These are phyloP conservation scores for Oxyura jamaicensis DNA, from an alignment of 2,113 vertebrate genomes.

Conservation along the genomic window DNA sequence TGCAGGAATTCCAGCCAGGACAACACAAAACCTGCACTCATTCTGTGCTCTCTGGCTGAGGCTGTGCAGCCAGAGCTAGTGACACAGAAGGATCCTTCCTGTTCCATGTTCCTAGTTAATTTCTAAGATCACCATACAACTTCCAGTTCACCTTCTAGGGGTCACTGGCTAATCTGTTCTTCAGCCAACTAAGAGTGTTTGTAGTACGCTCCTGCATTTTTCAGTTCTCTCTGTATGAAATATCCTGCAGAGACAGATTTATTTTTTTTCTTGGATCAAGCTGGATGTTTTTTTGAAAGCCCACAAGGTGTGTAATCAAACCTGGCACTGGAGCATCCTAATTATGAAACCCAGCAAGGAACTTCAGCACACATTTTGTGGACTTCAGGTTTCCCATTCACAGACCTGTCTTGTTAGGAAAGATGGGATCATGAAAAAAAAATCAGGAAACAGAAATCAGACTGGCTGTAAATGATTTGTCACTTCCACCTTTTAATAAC, in stretches of 20 bases:
- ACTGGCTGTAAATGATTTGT: not conserved
- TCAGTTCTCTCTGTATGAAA: constrained; percentile 44
- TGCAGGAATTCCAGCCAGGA: not conserved
- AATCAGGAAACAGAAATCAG: constrained; percentile 8
- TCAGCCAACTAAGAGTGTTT: not conserved
- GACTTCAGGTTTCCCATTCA: constrained; percentile 60
- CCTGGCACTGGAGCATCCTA: constrained; percentile 65
- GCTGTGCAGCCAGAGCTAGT: not conserved
- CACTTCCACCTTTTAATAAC: not conserved
- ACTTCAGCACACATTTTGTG: constrained; percentile 63
- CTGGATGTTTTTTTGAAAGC: not conserved
- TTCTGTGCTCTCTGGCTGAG: not conserved
- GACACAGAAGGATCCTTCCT: not conserved
- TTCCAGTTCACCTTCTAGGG: constrained; percentile 32
- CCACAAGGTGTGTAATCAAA: constrained; percentile 54
- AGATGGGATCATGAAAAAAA: constrained; percentile 28
- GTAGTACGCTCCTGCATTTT: not conserved
- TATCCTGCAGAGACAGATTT: not conserved
- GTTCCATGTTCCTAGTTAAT: not conserved
- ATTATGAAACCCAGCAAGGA: constrained; percentile 73
- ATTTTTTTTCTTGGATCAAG: constrained; percentile 38
- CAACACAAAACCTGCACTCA: accelerated
- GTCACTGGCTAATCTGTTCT: not conserved
- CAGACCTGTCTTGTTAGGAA: constrained; percentile 34
- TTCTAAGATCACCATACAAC: not conserved